Conservation (phyloP, 2,113 vertebrate species). For the Sebastes fasciatus region DNA sequence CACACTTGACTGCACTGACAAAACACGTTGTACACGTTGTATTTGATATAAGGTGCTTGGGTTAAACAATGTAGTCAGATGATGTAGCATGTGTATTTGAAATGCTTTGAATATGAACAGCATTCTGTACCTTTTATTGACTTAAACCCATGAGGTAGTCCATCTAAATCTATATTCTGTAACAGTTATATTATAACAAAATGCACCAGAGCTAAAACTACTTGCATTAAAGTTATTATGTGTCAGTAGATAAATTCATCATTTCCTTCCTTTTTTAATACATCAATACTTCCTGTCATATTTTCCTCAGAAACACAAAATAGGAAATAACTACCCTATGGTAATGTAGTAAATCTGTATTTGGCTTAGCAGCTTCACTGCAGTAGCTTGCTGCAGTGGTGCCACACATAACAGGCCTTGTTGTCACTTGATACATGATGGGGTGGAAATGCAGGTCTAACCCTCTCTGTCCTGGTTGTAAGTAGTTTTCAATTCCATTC, state of each 20-base stretch:
- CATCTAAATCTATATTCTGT: not conserved
- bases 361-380: slow-evolving; percentile 4
- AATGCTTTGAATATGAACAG: not conserved
- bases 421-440: slow-evolving; percentile 39
- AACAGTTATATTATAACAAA: too few species aligned
- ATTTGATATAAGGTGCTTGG: not conserved
- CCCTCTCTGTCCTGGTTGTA: not conserved
- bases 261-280: not conserved
- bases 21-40: not conserved
- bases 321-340: accelerated
- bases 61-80: not conserved
- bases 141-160: not conserved
- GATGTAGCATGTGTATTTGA: not conserved
- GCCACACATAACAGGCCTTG: not conserved
- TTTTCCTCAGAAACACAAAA: not conserved
- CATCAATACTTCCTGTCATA: not conserved
- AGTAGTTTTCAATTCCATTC: not conserved
- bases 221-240: too few species aligned
- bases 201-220: too few species aligned
- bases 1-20: not conserved
- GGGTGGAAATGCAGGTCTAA: not conserved
- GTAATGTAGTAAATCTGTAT: not conserved
- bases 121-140: not conserved
- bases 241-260: too few species aligned
- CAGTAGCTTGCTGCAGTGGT: slow-evolving; percentile 50